These are phyloP conservation scores for Mesopsocus fuscifrons DNA, from an alignment of 2,888 invertebrate genomes.

Conservation along the genomic window DNA sequence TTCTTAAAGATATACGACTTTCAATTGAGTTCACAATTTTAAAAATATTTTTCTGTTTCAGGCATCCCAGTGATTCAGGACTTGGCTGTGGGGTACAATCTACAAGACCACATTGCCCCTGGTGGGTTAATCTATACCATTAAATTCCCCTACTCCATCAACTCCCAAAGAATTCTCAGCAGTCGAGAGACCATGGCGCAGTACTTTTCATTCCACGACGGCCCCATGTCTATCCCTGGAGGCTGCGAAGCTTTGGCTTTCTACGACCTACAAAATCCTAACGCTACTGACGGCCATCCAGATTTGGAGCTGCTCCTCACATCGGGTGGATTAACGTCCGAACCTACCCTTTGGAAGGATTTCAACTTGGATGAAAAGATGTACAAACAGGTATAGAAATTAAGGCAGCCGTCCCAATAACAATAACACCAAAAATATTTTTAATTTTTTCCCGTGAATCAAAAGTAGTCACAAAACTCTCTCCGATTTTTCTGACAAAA, in stretches of 20 bases:
- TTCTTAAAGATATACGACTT: too few relatives aligned
- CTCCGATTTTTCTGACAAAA: too few relatives aligned
- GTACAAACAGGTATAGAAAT: conserved; percentile 26
- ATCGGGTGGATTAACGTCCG: conserved; percentile 30
- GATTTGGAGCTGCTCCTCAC: conserved; percentile 44
- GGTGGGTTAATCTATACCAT: conserved; percentile 40
- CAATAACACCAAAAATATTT: too few relatives aligned
- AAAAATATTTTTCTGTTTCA: too few relatives aligned
- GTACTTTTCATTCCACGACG: conserved; percentile 32
- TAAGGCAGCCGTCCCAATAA: too few relatives aligned
- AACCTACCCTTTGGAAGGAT: conserved; percentile 29
- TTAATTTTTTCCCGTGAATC: too few relatives aligned
- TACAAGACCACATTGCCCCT: conserved; percentile 50
- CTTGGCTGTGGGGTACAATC: conserved; percentile 42
- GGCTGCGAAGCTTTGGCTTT: conserved; percentile 48
- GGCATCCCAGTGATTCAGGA: conserved; percentile 35
- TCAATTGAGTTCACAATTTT: too few relatives aligned
- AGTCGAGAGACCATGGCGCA: conserved; percentile 25
- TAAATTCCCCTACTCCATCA: conserved; percentile 23
- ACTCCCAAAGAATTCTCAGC: conserved; percentile 22
- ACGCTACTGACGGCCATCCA: conserved; percentile 34
- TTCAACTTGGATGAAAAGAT: conserved; percentile 31
- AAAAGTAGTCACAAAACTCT: too few relatives aligned
- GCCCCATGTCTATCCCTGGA: conserved; percentile 41
- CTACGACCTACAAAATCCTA: conserved; percentile 37